Conservation (phyloP, 2,797 vertebrate species). For the Melanotaenia nigrans region DNA sequence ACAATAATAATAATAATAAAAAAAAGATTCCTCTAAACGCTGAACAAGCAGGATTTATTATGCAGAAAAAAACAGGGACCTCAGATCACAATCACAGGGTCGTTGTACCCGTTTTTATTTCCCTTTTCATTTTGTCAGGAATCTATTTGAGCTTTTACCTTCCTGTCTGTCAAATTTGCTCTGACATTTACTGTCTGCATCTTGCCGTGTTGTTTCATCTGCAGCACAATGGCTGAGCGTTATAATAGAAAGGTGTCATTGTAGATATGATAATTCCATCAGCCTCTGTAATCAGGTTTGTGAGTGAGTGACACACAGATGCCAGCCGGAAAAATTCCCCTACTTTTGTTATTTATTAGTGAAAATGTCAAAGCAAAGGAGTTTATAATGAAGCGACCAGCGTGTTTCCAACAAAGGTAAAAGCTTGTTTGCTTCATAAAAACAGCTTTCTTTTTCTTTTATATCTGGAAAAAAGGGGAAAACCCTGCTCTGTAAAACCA, state of each 20-base stretch:
- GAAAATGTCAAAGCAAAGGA: constrained; percentile 50
- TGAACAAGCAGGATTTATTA: constrained; percentile 24
- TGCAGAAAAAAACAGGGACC: constrained; percentile 26
- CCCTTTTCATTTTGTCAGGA: constrained; percentile 43
- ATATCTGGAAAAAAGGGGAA: neutral
- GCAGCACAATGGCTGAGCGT: constrained; percentile 48
- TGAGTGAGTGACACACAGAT: constrained; percentile 39
- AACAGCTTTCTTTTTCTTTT: too few species aligned
- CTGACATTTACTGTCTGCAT: constrained; percentile 71
- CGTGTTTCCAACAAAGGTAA: too few species aligned
- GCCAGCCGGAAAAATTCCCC: constrained; percentile 9
- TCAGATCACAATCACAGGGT: constrained; percentile 49
- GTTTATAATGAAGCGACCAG: neutral
- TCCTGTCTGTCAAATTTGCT: constrained; percentile 57
- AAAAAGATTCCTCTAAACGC: neutral
- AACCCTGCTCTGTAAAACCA: neutral
- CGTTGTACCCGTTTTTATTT: constrained; percentile 34
- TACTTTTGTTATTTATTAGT: constrained; percentile 39
- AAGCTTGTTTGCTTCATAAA: too few species aligned
- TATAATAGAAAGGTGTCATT: constrained; percentile 67
- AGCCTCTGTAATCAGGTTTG: constrained; percentile 56
- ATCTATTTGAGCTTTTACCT: constrained; percentile 34
- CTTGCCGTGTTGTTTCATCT: constrained; percentile 52
- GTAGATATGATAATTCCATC: constrained; percentile 70
- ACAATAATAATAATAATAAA: neutral